phyloP scores from a whole-genome alignment of 2,113 vertebrate genomes.

The Thinocorus orbignyianus region DNA sequence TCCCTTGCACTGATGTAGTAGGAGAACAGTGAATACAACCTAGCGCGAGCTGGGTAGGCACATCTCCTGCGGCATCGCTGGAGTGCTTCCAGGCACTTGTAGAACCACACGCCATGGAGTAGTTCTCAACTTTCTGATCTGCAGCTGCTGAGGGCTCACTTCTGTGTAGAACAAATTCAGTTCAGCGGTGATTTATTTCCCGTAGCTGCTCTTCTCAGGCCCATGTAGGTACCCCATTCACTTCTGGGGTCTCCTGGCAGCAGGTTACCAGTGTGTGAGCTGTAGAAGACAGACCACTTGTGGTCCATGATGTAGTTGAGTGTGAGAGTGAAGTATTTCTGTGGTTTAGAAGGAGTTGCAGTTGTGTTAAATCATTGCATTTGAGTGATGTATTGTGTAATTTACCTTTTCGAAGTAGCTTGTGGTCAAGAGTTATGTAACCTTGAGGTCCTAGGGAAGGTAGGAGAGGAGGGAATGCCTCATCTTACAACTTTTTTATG shows the following conservation, averaged over 20 bases:
- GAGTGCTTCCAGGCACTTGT: background rate
- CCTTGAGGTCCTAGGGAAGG: background rate
- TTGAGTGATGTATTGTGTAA: background rate
- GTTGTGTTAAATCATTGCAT: background rate
- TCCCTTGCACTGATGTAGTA: background rate
- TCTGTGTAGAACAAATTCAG: background rate
- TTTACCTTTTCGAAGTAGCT: background rate
- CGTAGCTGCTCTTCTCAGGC: background rate
- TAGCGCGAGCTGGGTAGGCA: background rate
- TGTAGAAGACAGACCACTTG: background rate
- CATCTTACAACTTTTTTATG: background rate
- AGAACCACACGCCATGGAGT: background rate
- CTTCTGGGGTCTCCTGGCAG: background rate
- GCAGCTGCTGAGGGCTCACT: background rate
- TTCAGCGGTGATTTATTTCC: background rate
- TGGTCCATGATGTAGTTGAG: background rate
- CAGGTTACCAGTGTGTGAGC: background rate
- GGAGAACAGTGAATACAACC: background rate
- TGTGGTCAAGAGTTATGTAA: background rate
- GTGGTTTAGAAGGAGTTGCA: background rate
- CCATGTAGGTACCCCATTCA: rapidly evolving
- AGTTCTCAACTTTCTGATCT: background rate
- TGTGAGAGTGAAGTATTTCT: background rate
- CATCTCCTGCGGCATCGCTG: background rate
- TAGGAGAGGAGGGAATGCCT: background rate